These are phyloP conservation scores for Melitaea cinxia DNA, from an alignment of 1,140 invertebrate species.

Conservation along the genomic window DNA sequence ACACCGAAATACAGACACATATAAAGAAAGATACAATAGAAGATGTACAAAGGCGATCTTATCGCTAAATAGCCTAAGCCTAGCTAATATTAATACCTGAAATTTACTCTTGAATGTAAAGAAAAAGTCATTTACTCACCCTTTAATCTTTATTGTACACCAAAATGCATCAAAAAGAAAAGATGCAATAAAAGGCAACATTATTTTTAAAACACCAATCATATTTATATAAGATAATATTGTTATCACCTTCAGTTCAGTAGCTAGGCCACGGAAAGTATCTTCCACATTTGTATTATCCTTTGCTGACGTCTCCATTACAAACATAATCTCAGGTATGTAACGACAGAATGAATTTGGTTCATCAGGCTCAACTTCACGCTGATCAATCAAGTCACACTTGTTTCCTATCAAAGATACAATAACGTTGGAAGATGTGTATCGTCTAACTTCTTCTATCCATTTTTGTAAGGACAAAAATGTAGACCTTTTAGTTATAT, in stretches of 20 bases:
- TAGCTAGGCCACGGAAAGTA: slow-evolving; percentile 93
- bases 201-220: too few species aligned
- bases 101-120: background rate
- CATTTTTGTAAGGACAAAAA: slow-evolving; percentile 95
- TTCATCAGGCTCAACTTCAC: slow-evolving; percentile 92
- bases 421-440: slow-evolving; percentile 94
- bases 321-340: slow-evolving; percentile 91
- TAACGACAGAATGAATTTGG: slow-evolving; percentile 92
- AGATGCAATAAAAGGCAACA: background rate
- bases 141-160: too few species aligned
- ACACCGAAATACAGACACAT: too few species aligned
- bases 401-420: slow-evolving; percentile 96
- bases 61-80: too few species aligned
- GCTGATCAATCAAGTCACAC: slow-evolving; percentile 90
- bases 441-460: slow-evolving; percentile 96
- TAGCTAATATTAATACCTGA: too few species aligned
- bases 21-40: too few species aligned
- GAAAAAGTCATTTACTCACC: too few species aligned
- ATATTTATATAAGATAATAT: too few species aligned
- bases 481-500: slow-evolving; percentile 95
- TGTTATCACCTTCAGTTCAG: slow-evolving; percentile 90
- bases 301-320: slow-evolving; percentile 96
- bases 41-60: too few species aligned
- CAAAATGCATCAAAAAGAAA: too few species aligned
- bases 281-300: slow-evolving; percentile 96